phyloP scores from a whole-genome alignment of 2,888 invertebrate genomes.

The Yponomeuta sedellus region DNA sequence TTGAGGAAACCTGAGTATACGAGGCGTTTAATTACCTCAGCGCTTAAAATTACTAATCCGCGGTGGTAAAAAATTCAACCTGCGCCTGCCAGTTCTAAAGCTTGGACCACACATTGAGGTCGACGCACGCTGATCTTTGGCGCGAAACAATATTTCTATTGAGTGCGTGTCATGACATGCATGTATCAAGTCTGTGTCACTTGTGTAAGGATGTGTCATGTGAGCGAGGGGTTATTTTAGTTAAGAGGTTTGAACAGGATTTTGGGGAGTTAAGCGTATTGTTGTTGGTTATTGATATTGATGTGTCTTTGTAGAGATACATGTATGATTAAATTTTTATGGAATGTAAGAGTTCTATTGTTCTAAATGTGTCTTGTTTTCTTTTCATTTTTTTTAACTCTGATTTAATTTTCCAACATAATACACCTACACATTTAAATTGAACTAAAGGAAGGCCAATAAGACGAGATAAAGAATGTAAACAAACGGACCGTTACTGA shows the following conservation, averaged over 20 bases:
- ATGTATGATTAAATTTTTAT: neutral
- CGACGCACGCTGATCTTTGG: slow-evolving; percentile 69
- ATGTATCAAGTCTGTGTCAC: neutral
- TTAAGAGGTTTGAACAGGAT: neutral
- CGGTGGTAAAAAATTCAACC: too few relatives aligned
- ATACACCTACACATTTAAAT: too few relatives aligned
- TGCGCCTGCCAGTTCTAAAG: neutral
- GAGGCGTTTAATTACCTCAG: too few relatives aligned
- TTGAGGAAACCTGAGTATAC: too few relatives aligned
- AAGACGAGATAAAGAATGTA: too few relatives aligned
- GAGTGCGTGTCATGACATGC: neutral
- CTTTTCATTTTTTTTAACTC: too few relatives aligned
- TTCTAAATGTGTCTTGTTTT: too few relatives aligned
- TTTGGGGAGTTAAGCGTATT: neutral
- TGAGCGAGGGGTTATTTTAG: neutral
- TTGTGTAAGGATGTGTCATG: neutral
- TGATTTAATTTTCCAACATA: too few relatives aligned
- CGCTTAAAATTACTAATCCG: too few relatives aligned
- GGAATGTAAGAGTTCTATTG: too few relatives aligned
- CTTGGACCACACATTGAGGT: slow-evolving; percentile 36
- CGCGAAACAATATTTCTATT: slow-evolving; percentile 48
- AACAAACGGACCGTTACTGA: too few relatives aligned
- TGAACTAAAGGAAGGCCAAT: too few relatives aligned
- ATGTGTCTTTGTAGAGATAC: neutral
- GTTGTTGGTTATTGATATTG: neutral